A percentile compares a stretch with the other conserved stretches of the same genome.
These are phyloP conservation scores for Nasonia vitripennis DNA, from an alignment of 1,140 invertebrate genomes.

Conservation along the genomic window DNA sequence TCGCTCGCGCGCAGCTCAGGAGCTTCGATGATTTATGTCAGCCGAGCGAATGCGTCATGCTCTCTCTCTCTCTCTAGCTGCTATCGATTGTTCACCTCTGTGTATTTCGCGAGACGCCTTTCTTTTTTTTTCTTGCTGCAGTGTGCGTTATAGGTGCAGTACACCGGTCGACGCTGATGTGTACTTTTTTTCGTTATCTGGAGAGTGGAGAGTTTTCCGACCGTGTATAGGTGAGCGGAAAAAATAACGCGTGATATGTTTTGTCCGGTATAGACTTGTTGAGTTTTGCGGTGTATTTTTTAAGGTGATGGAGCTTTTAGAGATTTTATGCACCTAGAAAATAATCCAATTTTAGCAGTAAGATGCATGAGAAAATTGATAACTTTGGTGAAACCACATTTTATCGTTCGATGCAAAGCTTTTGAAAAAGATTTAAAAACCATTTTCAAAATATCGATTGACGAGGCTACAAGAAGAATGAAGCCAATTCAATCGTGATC, in stretches of 20 bases:
- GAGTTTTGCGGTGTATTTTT: constrained; percentile 43
- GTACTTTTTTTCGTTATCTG: constrained; percentile 18
- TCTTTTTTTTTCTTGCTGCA: not conserved
- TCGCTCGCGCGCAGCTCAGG: constrained; percentile 2
- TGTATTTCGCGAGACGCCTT: not conserved
- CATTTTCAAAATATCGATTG: too few relatives aligned
- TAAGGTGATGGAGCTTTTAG: too few relatives aligned
- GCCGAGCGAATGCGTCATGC: constrained; percentile 53
- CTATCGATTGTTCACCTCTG: constrained; percentile 61
- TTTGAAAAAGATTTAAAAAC: too few relatives aligned
- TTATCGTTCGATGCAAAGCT: too few relatives aligned
- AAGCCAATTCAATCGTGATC: too few relatives aligned
- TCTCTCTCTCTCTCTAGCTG: too few relatives aligned
- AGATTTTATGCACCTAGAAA: too few relatives aligned
- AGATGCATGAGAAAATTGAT: too few relatives aligned
- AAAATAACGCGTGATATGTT: constrained; percentile 6
- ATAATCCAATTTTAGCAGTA: too few relatives aligned
- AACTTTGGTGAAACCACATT: too few relatives aligned
- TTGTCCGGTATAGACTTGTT: constrained; percentile 28
- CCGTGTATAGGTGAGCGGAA: not conserved
- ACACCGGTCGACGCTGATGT: not conserved
- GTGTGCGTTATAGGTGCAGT: not conserved
- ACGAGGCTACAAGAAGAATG: too few relatives aligned
- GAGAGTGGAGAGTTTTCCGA: not conserved
- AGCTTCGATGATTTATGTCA: constrained; percentile 59